Percentiles rank a stretch among this genome's conserved stretches.
Conservation (phyloP, 2,888 invertebrate species). For the Cordylochernes scorpioides region DNA sequence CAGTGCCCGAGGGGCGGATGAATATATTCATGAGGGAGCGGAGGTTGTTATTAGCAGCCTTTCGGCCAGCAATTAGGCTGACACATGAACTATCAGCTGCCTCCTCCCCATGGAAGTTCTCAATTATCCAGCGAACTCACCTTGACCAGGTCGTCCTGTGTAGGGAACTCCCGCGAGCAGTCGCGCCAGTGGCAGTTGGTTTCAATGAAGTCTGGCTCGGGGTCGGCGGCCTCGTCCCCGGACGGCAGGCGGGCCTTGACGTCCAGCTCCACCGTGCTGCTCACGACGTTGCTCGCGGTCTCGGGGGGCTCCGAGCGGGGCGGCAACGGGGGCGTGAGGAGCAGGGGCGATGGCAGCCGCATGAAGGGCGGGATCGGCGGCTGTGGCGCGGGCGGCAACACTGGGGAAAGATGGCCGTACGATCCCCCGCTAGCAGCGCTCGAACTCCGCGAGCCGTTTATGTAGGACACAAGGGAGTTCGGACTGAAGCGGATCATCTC, state of each 20-base stretch:
- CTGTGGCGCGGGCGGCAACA: no score
- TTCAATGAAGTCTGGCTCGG: slow-evolving; percentile 80
- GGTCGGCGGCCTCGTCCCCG: slow-evolving; percentile 28
- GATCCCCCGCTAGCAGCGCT: slow-evolving; percentile 81
- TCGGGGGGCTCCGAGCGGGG: no score
- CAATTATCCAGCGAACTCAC: slow-evolving; percentile 21
- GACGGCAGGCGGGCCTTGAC: slow-evolving; percentile 27
- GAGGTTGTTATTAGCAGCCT: no score
- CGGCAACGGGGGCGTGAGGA: no score
- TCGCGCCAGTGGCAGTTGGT: slow-evolving; percentile 94
- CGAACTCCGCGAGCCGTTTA: slow-evolving; percentile 56
- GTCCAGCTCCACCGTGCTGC: slow-evolving; percentile 23
- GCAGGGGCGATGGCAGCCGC: no score
- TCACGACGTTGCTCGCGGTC: slow-evolving; percentile 24
- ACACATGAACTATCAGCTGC: no score
- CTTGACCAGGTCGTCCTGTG: slow-evolving; percentile 75
- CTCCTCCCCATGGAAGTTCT: neutral
- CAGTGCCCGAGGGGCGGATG: no score
- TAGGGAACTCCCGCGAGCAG: slow-evolving; percentile 65
- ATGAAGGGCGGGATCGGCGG: no score
- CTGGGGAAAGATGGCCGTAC: slow-evolving; percentile 84
- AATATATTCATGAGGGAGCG: slow-evolving; percentile 1
- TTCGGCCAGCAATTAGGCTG: no score
- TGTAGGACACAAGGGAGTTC: slow-evolving; percentile 49
- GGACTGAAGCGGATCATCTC: slow-evolving; percentile 90